Evolutionary conservation across 2,113 vertebrate species (phyloP).

Genomic region (Argyrosomus japonicus): DNA sequence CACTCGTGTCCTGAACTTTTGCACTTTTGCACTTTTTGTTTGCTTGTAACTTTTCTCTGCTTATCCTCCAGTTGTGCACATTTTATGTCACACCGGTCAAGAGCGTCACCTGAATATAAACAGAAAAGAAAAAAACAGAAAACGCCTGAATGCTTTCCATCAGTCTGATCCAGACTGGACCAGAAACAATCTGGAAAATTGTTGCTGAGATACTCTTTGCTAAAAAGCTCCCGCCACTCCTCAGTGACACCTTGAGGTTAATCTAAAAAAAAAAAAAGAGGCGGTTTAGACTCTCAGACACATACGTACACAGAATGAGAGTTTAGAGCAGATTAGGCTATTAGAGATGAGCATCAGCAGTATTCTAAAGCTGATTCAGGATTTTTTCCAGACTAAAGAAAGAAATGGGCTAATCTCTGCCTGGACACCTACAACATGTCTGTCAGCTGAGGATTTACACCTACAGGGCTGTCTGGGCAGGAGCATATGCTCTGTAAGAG

Average conservation of each 20-base stretch:
- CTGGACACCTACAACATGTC: conserved; percentile 62
- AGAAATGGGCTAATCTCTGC: conserved; percentile 70
- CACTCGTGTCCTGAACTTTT: background rate
- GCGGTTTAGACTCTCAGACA: conserved; percentile 17
- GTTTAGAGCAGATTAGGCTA: conserved; percentile 66
- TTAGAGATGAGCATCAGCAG: conserved; percentile 75
- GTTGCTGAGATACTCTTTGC: conserved; percentile 20
- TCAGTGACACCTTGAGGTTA: conserved; percentile 56
- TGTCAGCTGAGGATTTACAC: conserved; percentile 73
- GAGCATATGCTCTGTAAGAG: conserved; percentile 24
- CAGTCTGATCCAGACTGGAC: conserved; percentile 20
- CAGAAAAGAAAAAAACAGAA: conserved; percentile 30
- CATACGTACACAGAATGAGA: conserved; percentile 26
- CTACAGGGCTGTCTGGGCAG: conserved; percentile 60
- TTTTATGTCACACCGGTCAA: background rate
- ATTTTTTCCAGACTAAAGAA: conserved; percentile 57
- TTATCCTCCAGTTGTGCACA: conserved; percentile 12
- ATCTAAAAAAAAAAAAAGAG: conserved; percentile 44
- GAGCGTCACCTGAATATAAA: conserved; percentile 13
- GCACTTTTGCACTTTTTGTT: conserved; percentile 10
- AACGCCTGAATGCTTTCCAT: conserved; percentile 39
- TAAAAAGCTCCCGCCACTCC: conserved; percentile 40
- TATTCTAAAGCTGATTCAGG: conserved; percentile 74
- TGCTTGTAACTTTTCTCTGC: background rate
- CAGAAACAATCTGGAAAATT: too few species aligned